These are phyloP conservation scores for Pseudomyrmex dendroicus DNA, from an alignment of 1,140 invertebrate species.

Conservation along the genomic window DNA sequence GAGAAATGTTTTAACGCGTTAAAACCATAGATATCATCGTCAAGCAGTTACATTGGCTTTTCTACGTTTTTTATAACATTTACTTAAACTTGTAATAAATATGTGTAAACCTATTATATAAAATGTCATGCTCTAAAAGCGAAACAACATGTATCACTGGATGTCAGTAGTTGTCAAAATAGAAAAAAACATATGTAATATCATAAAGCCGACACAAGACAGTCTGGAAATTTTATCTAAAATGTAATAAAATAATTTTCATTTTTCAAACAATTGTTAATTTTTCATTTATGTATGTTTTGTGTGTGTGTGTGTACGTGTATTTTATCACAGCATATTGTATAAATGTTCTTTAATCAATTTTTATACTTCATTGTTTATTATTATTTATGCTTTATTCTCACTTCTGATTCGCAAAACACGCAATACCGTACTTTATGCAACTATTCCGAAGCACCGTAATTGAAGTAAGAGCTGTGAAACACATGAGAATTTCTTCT, in stretches of 20 bases:
- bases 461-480: conserved; percentile 4
- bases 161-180: not conserved
- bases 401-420: not conserved
- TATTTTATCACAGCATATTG: too few species aligned
- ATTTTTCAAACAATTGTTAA: not conserved
- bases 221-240: conserved; percentile 4
- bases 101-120: not conserved
- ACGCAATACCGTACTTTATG: not conserved
- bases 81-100: not conserved
- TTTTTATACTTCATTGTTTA: not conserved
- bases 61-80: too few species aligned
- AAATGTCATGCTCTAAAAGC: not conserved
- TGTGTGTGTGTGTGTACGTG: too few species aligned
- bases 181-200: not conserved
- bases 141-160: not conserved
- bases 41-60: too few species aligned
- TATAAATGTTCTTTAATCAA: not conserved
- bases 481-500: too few species aligned
- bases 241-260: conserved; percentile 31
- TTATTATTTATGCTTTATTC: conserved; percentile 14
- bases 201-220: not conserved
- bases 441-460: not conserved
- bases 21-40: not conserved
- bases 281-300: not conserved
- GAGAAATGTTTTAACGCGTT: not conserved